A percentile compares a stretch with the other conserved stretches of the same genome.
Conservation (phyloP, 2,113 vertebrate species). For the Climacteris rufus region DNA sequence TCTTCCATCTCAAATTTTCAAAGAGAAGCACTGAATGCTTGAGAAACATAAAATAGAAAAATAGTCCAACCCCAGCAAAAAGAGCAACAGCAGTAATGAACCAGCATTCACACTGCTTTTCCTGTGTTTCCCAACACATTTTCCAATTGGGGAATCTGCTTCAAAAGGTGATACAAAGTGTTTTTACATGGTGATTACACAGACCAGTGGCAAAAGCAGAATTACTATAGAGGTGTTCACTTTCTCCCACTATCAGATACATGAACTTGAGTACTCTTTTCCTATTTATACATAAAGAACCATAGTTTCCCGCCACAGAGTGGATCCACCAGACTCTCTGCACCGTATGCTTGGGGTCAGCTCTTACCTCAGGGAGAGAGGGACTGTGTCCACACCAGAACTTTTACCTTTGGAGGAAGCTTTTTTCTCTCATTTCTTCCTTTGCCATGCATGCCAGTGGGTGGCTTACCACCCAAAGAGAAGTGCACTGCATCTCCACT, state of each 20-base stretch:
- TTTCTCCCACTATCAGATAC: background rate
- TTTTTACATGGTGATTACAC: background rate
- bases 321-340: background rate
- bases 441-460: background rate
- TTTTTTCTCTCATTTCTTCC: background rate
- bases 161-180: background rate
- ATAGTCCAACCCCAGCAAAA: background rate
- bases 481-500: background rate
- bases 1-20: background rate
- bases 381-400: background rate
- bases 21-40: background rate
- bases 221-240: background rate
- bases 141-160: background rate
- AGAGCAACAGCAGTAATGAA: background rate
- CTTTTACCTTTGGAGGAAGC: background rate
- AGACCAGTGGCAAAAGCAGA: background rate
- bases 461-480: background rate
- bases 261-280: background rate
- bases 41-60: background rate
- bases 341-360: fast-evolving
- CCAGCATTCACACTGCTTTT: background rate
- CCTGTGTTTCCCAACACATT: background rate
- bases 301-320: fast-evolving
- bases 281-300: background rate
- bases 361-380: fast-evolving